These are phyloP conservation scores for Esox lucius DNA, from an alignment of 2,797 vertebrate genomes.

Conservation along the genomic window DNA sequence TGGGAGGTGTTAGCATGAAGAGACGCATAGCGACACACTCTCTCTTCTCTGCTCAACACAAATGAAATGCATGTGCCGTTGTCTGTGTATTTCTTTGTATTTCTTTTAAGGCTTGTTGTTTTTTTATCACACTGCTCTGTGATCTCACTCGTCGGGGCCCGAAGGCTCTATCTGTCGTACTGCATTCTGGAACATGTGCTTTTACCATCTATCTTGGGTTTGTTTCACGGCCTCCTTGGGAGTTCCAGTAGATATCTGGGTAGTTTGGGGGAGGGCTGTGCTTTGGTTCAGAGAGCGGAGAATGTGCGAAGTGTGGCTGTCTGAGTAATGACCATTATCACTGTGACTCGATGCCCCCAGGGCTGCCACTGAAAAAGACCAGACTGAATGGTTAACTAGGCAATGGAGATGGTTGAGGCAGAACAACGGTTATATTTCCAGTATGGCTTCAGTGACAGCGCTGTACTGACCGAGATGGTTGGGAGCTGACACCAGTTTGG, in stretches of 20 bases:
- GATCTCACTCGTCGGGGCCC: background rate
- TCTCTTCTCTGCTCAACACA: background rate
- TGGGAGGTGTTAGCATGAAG: background rate
- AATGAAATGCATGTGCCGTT: background rate
- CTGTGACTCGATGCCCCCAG: background rate
- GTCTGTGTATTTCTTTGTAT: background rate
- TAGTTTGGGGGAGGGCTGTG: background rate
- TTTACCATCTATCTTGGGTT: background rate
- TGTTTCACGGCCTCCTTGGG: background rate
- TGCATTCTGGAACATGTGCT: background rate
- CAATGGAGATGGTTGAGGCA: background rate
- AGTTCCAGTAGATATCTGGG: background rate
- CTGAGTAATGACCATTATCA: background rate
- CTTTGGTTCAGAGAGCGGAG: background rate
- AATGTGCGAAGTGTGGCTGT: background rate
- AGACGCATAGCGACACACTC: background rate
- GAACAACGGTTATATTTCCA: background rate
- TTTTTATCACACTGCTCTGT: background rate
- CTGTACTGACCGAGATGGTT: background rate
- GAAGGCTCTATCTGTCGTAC: conserved; percentile 3
- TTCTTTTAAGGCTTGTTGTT: background rate
- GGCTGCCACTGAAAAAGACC: background rate
- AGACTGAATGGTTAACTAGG: background rate
- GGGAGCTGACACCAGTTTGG: background rate
- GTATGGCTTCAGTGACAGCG: background rate